These are phyloP conservation scores for Trissolcus basalis DNA, from an alignment of 1,140 invertebrate genomes.

Conservation along the genomic window DNA sequence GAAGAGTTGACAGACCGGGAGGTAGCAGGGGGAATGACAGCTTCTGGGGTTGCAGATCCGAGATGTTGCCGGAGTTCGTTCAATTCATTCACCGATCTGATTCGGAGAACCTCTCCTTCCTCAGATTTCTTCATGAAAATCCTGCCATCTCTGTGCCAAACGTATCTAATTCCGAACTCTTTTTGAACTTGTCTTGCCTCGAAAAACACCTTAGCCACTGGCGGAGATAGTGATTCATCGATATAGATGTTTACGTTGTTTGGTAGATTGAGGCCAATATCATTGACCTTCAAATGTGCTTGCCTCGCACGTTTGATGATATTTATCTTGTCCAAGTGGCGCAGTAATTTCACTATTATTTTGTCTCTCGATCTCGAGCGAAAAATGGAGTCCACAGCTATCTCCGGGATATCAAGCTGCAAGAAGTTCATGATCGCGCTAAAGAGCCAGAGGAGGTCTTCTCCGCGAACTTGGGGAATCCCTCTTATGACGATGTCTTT, in stretches of 20 bases:
- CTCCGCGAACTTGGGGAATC: background rate
- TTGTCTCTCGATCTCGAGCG: background rate
- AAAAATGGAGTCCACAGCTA: slow-evolving; percentile 5
- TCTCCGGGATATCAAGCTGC: background rate
- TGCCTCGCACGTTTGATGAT: slow-evolving; percentile 2
- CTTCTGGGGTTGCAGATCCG: background rate
- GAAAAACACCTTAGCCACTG: background rate
- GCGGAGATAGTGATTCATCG: slow-evolving; percentile 4
- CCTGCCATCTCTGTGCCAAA: background rate
- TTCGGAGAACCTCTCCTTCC: background rate
- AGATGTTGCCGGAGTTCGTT: background rate
- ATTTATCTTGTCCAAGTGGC: background rate
- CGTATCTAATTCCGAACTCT: slow-evolving; percentile 8
- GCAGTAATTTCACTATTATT: slow-evolving; percentile 1
- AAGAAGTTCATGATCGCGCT: no score
- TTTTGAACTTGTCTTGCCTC: slow-evolving; percentile 7
- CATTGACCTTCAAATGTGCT: background rate
- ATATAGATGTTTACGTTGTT: slow-evolving; percentile 7
- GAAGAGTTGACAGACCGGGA: no score
- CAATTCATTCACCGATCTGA: background rate
- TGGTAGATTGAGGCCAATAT: background rate
- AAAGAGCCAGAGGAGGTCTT: background rate
- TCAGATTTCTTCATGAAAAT: slow-evolving; percentile 8
- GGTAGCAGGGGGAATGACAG: no score
- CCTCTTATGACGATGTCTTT: background rate